Evolutionary conservation across 2,888 invertebrate species (phyloP), one percentile per base, ranked within the genome.

Genomic region (Heliconius hortense): DNA sequence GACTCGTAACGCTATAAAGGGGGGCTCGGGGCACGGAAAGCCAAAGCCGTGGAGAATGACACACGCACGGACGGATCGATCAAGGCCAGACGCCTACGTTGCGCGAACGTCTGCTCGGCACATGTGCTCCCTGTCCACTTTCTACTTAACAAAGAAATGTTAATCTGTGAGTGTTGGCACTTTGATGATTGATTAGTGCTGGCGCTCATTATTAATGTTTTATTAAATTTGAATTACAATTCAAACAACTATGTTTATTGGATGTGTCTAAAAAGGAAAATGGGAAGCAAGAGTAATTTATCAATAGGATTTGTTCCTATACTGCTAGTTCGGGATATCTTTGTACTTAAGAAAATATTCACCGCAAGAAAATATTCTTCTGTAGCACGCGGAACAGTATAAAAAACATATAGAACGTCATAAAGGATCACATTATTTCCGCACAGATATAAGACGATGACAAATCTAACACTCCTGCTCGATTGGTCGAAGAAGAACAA

Each of bases 51-150:
- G 83, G 84, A 70, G 70, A 87, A 83, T 86, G 87, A 86, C 85
- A 88, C 87, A 88, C 90, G 87, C 88, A 84, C 76, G 73, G 84
- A 79, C 81, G 86, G 89, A 90, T 92, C 91, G 91, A 92, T 91
- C 90, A 91, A 90, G 89, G 90, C 86, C 89, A 90, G 86, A 87
- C 89, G 86, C 79, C 81, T 78, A 79, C 77, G 78, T 79, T 77
- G 78, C 79, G 77, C 76, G 77, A 78, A 73, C 76, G 78, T 79
- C 78, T 79, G 76, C 73, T 31, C 67, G 70, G 62, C 78, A 75
- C 74, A 70, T 79, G 78, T 73, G 73, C 31, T 75, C 73, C 62
- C 64, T 70, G 24, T 66, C 72, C 39, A 63, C 72, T 77, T 77
- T 75, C 77, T 77, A 70, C 35, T 48, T 70, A 66, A 75, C 74